Evolutionary conservation across 2,888 invertebrate genomes (phyloP).

Genomic region (Ophion obscuratus): DNA sequence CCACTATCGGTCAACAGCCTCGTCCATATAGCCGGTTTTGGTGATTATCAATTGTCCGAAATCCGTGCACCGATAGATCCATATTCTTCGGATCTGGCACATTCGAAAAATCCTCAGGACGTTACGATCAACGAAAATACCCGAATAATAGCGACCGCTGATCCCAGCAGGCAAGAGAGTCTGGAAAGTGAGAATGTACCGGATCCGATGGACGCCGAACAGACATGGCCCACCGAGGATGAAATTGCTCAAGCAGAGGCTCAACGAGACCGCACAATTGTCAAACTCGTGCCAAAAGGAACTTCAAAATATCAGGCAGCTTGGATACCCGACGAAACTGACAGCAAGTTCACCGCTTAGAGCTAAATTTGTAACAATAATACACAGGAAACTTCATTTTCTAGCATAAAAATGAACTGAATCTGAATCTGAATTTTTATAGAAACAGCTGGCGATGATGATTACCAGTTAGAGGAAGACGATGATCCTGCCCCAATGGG

Average conservation of each 20-base stretch:
- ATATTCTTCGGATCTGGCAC: conserved; percentile 86
- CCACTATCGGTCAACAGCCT: conserved; percentile 94
- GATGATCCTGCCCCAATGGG: conserved; percentile 83
- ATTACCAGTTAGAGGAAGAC: conserved; percentile 83
- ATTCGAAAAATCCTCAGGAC: conserved; percentile 70
- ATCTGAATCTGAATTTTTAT: conserved; percentile 8
- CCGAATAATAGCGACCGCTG: conserved; percentile 86
- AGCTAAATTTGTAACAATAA: neutral
- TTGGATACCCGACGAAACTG: conserved; percentile 93
- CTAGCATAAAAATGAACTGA: neutral
- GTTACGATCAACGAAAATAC: conserved; percentile 84
- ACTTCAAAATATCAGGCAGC: conserved; percentile 99
- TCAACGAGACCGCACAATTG: conserved; percentile 87
- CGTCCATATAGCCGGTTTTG: conserved; percentile 96
- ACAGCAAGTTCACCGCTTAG: conserved; percentile 73
- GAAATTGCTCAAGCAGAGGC: conserved; percentile 91
- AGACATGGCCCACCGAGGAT: conserved; percentile 98
- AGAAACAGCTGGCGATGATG: conserved; percentile 84
- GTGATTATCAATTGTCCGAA: conserved; percentile 95
- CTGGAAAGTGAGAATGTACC: conserved; percentile 92
- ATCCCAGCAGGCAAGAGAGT: conserved; percentile 89
- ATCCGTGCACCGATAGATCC: conserved; percentile 91
- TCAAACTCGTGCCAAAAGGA: conserved; percentile 95
- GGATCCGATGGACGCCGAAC: conserved; percentile 97
- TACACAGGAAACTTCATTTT: neutral